A percentile compares a stretch with the other conserved stretches of the same genome.
These are phyloP conservation scores for Peribatodes rhomboidaria DNA, from an alignment of 2,888 invertebrate genomes.

Conservation along the genomic window DNA sequence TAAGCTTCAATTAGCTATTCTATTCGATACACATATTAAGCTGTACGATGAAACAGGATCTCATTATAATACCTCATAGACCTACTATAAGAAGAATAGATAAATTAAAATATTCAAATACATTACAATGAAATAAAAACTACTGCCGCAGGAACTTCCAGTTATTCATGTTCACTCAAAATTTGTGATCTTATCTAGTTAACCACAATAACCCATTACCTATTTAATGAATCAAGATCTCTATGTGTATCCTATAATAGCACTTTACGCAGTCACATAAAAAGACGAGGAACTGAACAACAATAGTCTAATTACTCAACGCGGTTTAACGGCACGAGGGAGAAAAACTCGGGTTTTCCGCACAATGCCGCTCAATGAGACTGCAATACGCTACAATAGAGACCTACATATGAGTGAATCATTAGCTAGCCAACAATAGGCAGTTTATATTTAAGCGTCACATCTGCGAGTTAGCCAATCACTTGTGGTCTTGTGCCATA, in stretches of 20 bases:
- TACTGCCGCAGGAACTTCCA: neutral
- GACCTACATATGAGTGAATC: constrained; percentile 33
- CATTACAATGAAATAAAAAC: neutral
- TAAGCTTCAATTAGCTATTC: no score
- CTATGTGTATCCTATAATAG: neutral
- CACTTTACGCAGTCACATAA: constrained; percentile 9
- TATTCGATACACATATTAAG: no score
- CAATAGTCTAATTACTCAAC: constrained; percentile 31
- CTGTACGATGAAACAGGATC: no score
- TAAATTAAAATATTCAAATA: neutral
- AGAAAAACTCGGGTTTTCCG: constrained; percentile 41
- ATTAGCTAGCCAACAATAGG: constrained; percentile 15
- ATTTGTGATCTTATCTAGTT: constrained; percentile 6
- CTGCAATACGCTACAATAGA: constrained; percentile 30
- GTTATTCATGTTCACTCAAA: neutral
- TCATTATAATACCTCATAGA: neutral
- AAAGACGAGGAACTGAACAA: constrained; percentile 21
- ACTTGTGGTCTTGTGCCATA: constrained; percentile 19
- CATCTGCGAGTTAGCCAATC: constrained; percentile 33
- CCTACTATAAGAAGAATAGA: neutral
- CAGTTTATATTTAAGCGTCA: constrained; percentile 31
- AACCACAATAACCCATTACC: constrained; percentile 1
- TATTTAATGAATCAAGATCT: constrained; percentile 3
- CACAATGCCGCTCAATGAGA: constrained; percentile 34
- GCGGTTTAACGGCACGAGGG: constrained; percentile 14